phyloP scores from a whole-genome alignment of 2,888 invertebrate species.

The Aplocera efformata region DNA sequence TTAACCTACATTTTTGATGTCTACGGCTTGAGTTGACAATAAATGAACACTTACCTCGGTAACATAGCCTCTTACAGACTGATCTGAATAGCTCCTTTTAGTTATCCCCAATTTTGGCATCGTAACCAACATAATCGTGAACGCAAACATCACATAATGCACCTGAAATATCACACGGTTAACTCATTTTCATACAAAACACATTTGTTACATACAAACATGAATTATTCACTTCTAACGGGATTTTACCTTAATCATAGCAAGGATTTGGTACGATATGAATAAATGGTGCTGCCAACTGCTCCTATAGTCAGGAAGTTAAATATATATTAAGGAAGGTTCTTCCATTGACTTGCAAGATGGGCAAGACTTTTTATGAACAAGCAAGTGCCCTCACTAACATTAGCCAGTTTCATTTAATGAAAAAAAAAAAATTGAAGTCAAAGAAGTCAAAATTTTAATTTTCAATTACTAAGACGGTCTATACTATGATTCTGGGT shows the following conservation, averaged over 20 bases:
- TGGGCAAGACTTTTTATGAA: too few species aligned
- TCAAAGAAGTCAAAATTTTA: too few species aligned
- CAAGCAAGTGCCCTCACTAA: too few species aligned
- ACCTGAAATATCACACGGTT: constrained; percentile 48
- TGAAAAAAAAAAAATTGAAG: too few species aligned
- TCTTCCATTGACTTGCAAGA: too few species aligned
- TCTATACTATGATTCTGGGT: too few species aligned
- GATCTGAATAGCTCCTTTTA: constrained; percentile 89
- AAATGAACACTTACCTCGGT: constrained; percentile 90
- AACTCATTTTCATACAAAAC: constrained; percentile 34
- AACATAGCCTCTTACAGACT: constrained; percentile 89
- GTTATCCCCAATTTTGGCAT: constrained; percentile 63
- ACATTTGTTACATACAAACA: constrained; percentile 30
- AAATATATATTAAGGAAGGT: background rate
- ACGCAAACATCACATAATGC: constrained; percentile 60
- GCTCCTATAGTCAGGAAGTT: background rate
- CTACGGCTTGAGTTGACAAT: too few species aligned
- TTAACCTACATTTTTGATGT: too few species aligned
- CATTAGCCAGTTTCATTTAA: too few species aligned
- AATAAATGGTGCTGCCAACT: constrained; percentile 43
- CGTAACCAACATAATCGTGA: constrained; percentile 56
- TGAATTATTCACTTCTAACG: constrained; percentile 22
- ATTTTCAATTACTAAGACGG: too few species aligned
- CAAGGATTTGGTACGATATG: constrained; percentile 54
- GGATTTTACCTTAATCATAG: constrained; percentile 67